Conservation (phyloP, 37 sponge, comb jelly and placozoan species). For the Hormiphora californensis region DNA sequence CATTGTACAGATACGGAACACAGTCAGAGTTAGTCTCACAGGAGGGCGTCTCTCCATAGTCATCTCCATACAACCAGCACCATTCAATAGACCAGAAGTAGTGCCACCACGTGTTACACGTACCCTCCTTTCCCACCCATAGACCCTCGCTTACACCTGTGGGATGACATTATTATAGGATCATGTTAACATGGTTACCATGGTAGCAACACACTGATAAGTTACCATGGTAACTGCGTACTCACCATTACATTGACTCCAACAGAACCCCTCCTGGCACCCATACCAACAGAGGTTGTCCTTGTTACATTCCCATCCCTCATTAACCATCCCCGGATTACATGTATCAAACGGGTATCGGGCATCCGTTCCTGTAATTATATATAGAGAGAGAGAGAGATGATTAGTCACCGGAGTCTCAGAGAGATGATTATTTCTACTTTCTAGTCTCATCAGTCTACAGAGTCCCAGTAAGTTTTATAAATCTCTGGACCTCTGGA, state of each 20-base stretch:
- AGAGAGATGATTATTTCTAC: too few species aligned
- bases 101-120: slow-evolving; percentile 3
- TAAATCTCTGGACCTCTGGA: background rate
- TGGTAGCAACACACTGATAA: too few species aligned
- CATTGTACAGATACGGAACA: background rate
- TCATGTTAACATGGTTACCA: background rate
- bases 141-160: background rate
- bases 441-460: too few species aligned
- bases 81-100: background rate
- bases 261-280: background rate
- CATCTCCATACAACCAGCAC: background rate
- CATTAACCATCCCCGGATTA: background rate
- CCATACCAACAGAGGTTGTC: background rate
- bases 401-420: too few species aligned
- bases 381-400: too few species aligned
- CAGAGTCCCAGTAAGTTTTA: background rate
- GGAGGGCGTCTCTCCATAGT: background rate
- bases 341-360: slow-evolving; percentile 9
- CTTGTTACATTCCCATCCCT: background rate
- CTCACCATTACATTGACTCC: background rate
- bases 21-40: background rate
- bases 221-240: too few species aligned
- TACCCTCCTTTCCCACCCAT: background rate
- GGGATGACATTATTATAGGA: background rate
- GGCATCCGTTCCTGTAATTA: too few species aligned